These are phyloP conservation scores for Lipotes vexillifer DNA, from an alignment of 2,113 vertebrate genomes.

Conservation along the genomic window DNA sequence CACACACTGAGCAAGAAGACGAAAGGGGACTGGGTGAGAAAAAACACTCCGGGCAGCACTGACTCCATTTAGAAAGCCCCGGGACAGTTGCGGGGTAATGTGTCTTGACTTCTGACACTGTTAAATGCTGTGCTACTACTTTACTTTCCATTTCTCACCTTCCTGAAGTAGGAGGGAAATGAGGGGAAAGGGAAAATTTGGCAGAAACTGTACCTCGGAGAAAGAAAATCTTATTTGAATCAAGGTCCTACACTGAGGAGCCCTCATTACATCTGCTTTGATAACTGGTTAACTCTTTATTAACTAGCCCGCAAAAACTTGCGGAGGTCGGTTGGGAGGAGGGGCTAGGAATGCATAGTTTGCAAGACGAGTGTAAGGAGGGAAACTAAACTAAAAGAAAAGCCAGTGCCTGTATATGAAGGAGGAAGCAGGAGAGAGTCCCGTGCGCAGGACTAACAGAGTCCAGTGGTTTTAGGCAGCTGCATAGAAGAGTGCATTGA, in stretches of 20 bases:
- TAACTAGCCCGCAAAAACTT: neutral
- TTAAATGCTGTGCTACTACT: neutral
- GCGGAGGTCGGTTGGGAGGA: neutral
- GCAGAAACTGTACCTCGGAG: conserved; percentile 27
- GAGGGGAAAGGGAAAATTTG: neutral
- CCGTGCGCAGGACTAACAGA: rapidly evolving
- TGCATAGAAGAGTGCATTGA: rapidly evolving
- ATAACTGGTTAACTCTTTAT: neutral
- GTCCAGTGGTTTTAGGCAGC: neutral
- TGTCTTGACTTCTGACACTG: conserved; percentile 20
- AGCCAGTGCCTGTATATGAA: rapidly evolving
- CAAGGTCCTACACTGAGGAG: neutral
- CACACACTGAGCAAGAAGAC: conserved; percentile 44
- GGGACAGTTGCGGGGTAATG: neutral
- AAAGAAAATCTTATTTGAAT: conserved; percentile 19
- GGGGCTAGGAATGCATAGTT: neutral
- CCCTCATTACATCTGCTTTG: neutral
- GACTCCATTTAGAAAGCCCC: neutral
- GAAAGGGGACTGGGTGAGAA: conserved; percentile 30
- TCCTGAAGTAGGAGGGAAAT: neutral
- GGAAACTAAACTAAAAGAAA: neutral
- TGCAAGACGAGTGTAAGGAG: neutral
- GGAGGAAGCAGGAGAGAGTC: rapidly evolving
- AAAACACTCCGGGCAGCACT: neutral
- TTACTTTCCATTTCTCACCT: conserved; percentile 40